Evolutionary conservation across 2,797 vertebrate genomes (phyloP).

Genomic region (Emydoidea blandingii): DNA sequence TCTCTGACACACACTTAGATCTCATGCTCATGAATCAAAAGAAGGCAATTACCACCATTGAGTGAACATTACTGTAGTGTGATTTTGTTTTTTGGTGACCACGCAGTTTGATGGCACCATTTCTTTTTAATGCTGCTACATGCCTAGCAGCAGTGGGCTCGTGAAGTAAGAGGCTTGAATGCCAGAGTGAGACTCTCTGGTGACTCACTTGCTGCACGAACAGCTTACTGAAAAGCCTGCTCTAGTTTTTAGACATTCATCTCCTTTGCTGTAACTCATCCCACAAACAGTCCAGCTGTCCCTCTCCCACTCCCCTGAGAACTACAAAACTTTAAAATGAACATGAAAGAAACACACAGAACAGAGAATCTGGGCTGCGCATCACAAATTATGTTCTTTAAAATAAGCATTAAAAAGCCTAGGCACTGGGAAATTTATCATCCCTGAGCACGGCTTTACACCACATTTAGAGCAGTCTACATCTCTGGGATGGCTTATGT

Average conservation of each 20-base stretch:
- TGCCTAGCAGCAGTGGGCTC: background rate
- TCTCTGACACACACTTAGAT: background rate
- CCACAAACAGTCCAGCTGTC: background rate
- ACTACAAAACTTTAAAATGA: background rate
- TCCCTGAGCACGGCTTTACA: background rate
- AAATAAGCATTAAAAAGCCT: background rate
- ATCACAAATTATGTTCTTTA: background rate
- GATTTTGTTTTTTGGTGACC: background rate
- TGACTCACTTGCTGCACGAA: background rate
- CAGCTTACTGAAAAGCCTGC: background rate
- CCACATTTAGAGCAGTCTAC: background rate
- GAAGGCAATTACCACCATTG: background rate
- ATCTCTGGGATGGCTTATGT: background rate
- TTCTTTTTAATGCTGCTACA: background rate
- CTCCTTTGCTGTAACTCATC: background rate
- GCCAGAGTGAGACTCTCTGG: background rate
- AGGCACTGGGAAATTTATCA: background rate
- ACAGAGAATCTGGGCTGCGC: rapidly evolving
- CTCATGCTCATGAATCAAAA: background rate
- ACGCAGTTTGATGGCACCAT: background rate
- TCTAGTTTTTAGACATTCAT: background rate
- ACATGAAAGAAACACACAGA: background rate
- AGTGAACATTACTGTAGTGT: background rate
- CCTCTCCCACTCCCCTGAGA: background rate
- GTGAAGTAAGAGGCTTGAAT: background rate